phyloP scores from a whole-genome alignment of 2,797 vertebrate genomes.

The Coendou prehensilis region DNA sequence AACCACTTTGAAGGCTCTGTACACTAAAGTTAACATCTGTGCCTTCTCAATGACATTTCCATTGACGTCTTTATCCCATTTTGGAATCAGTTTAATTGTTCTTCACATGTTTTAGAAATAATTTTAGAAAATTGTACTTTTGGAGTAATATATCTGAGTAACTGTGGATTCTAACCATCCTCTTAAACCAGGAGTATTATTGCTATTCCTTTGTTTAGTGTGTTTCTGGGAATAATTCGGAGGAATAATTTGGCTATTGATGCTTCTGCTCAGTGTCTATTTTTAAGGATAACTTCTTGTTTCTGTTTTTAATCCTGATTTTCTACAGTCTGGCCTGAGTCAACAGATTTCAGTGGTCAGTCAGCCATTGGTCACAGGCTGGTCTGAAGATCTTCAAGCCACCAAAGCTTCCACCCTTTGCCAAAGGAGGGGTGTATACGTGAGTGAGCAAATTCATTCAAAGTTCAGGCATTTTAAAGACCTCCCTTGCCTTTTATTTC shows the following conservation, averaged over 20 bases:
- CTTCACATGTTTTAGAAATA: background rate
- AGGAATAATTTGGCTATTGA: background rate
- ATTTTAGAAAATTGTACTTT: background rate
- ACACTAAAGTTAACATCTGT: background rate
- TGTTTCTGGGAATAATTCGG: background rate
- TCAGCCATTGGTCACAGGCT: background rate
- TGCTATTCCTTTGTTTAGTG: background rate
- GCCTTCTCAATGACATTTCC: background rate
- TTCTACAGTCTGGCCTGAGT: background rate
- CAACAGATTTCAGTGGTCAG: background rate
- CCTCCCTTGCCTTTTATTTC: background rate
- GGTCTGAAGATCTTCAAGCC: background rate
- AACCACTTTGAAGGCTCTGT: background rate
- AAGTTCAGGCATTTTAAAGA: background rate
- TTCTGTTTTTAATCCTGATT: background rate
- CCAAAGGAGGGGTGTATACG: background rate
- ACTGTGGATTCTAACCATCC: background rate
- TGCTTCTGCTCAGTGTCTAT: background rate
- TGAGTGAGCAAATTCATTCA: background rate
- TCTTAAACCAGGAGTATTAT: accelerated
- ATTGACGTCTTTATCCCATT: background rate
- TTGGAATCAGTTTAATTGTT: background rate
- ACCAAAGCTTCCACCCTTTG: background rate
- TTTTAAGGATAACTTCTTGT: background rate
- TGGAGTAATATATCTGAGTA: background rate